Evolutionary conservation across 2,888 invertebrate species (phyloP).

Genomic region (Schrankia costaestrigalis): DNA sequence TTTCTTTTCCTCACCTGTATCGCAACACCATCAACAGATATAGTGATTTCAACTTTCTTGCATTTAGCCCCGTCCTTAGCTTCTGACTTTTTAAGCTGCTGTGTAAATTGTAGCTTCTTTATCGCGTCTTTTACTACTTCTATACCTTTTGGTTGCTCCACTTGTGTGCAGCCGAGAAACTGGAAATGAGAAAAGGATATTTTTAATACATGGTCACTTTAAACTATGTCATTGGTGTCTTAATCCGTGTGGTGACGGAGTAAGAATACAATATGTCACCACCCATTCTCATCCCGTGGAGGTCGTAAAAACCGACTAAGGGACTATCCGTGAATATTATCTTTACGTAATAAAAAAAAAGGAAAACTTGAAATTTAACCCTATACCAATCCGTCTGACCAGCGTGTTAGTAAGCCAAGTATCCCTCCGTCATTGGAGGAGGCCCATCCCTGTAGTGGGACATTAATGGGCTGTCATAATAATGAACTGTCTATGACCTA

Average conservation of each 20-base stretch:
- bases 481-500: too few relatives aligned
- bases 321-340: too few relatives aligned
- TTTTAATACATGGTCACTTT: neutral
- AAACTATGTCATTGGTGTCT: neutral
- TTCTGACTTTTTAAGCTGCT: conserved; percentile 94
- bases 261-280: too few relatives aligned
- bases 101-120: conserved; percentile 95
- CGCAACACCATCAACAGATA: conserved; percentile 97
- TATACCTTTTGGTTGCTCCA: conserved; percentile 98
- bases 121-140: conserved; percentile 99
- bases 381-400: too few relatives aligned
- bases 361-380: too few relatives aligned
- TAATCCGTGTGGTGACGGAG: neutral
- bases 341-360: too few relatives aligned
- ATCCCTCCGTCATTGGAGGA: too few relatives aligned
- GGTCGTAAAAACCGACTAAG: too few relatives aligned
- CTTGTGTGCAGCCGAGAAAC: conserved; percentile 97
- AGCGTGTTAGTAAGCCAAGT: too few relatives aligned
- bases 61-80: conserved; percentile 95
- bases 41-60: conserved; percentile 96
- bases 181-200: conserved; percentile 52
- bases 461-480: too few relatives aligned
- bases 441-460: too few relatives aligned
- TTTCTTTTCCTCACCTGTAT: conserved; percentile 89
- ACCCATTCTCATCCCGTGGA: too few relatives aligned